These are phyloP conservation scores for Ornithoptera priamus DNA, from an alignment of 2,888 invertebrate genomes.

Conservation along the genomic window DNA sequence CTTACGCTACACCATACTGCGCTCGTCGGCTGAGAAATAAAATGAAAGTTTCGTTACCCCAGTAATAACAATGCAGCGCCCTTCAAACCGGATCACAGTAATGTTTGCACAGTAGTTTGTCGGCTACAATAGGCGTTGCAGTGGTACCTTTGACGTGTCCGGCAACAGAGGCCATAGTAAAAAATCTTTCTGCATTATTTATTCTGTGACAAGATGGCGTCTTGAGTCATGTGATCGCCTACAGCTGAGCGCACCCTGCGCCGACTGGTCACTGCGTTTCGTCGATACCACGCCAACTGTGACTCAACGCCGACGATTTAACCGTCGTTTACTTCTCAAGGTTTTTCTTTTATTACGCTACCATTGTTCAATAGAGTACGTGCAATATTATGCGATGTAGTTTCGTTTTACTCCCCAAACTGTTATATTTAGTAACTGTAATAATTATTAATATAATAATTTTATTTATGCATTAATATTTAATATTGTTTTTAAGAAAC, in stretches of 20 bases:
- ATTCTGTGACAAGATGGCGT: constrained; percentile 10
- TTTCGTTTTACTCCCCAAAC: background rate
- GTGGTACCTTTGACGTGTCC: too few species aligned
- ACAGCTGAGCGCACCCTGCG: background rate
- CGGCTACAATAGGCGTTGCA: too few species aligned
- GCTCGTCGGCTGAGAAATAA: too few species aligned
- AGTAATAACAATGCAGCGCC: too few species aligned
- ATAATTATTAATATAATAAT: too few species aligned
- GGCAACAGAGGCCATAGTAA: background rate
- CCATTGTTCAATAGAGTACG: background rate
- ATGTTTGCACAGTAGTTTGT: too few species aligned
- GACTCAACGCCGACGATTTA: background rate
- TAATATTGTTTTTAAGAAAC: too few species aligned
- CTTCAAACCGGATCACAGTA: too few species aligned
- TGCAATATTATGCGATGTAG: background rate
- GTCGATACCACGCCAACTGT: background rate
- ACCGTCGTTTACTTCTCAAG: background rate
- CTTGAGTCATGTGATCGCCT: constrained; percentile 4
- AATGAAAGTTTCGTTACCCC: too few species aligned
- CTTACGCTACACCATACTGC: too few species aligned
- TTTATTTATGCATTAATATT: too few species aligned
- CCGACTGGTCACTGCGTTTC: background rate
- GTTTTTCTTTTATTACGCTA: background rate
- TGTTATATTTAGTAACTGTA: too few species aligned
- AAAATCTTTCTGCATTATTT: background rate